Conservation (phyloP, 2,888 invertebrate genomes). For the Dicycla oo region DNA sequence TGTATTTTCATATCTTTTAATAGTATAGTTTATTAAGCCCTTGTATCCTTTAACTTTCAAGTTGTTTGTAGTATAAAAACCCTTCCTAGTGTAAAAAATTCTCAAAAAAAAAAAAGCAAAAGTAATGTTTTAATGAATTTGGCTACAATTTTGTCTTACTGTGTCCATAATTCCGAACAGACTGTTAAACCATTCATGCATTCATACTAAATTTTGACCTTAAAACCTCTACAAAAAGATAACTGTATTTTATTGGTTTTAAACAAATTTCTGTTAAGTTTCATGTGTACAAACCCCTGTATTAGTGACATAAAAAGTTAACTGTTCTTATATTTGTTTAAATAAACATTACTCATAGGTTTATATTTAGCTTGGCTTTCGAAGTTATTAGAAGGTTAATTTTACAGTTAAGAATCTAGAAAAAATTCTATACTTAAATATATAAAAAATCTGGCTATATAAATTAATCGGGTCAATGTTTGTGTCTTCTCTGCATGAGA, state of each 20-base stretch:
- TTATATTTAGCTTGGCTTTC: constrained; percentile 29
- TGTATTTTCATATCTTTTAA: constrained; percentile 35
- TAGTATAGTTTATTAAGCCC: constrained; percentile 18
- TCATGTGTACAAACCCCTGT: too few species aligned
- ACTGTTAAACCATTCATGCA: constrained; percentile 26
- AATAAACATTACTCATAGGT: constrained; percentile 22
- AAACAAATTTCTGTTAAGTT: constrained; percentile 21
- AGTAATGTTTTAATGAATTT: neutral
- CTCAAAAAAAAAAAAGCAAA: neutral
- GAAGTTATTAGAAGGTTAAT: constrained; percentile 1
- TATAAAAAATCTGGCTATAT: neutral
- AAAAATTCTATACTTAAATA: neutral
- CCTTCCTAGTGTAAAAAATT: too few species aligned
- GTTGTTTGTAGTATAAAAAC: neutral
- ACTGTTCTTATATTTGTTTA: constrained; percentile 16
- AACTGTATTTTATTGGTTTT: constrained; percentile 37
- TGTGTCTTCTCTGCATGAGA: too few species aligned
- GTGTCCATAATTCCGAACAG: constrained; percentile 1
- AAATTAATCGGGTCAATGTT: neutral
- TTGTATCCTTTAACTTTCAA: constrained; percentile 8
- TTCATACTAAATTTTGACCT: constrained; percentile 36
- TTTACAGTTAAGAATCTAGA: neutral
- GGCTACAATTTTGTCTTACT: neutral
- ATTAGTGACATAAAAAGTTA: constrained; percentile 16
- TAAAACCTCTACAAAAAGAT: constrained; percentile 20